Conservation (phyloP, 1,140 invertebrate genomes). For the Drosophila parvula region DNA sequence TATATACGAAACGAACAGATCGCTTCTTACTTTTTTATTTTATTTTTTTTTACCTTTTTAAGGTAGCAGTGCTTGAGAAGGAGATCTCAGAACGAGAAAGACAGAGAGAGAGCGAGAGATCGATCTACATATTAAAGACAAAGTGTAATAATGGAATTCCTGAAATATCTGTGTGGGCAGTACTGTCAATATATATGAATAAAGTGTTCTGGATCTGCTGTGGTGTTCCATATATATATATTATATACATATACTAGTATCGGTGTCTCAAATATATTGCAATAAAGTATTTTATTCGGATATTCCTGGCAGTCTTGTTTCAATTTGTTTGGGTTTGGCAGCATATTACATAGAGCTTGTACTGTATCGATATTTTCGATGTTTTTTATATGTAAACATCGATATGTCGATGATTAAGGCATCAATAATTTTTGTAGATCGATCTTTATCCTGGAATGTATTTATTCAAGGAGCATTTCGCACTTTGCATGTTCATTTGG, state of each 20-base stretch:
- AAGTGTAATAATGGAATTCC: constrained; percentile 24
- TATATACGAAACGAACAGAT: constrained; percentile 28
- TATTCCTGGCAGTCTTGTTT: not conserved
- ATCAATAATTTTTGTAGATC: no score
- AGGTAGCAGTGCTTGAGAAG: constrained; percentile 90
- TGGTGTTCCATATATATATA: constrained; percentile 18
- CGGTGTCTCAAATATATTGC: constrained; percentile 33
- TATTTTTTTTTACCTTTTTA: constrained; percentile 25
- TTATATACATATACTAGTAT: constrained; percentile 7
- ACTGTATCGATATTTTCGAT: no score
- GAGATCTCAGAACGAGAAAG: constrained; percentile 92
- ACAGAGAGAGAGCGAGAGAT: not conserved
- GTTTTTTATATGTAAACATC: no score
- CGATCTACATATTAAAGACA: constrained; percentile 79
- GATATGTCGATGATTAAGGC: no score
- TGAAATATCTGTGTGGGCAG: constrained; percentile 6
- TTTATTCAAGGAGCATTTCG: not conserved
- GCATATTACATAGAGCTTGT: no score
- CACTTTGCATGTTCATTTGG: not conserved
- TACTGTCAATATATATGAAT: not conserved
- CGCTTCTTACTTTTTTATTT: not conserved
- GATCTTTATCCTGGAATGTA: no score
- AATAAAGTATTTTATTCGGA: constrained; percentile 33
- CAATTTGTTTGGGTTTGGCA: no score
- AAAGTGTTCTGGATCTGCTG: constrained; percentile 6